phyloP scores from a whole-genome alignment of 1,140 invertebrate species.

The Zaprionus nigranus region DNA sequence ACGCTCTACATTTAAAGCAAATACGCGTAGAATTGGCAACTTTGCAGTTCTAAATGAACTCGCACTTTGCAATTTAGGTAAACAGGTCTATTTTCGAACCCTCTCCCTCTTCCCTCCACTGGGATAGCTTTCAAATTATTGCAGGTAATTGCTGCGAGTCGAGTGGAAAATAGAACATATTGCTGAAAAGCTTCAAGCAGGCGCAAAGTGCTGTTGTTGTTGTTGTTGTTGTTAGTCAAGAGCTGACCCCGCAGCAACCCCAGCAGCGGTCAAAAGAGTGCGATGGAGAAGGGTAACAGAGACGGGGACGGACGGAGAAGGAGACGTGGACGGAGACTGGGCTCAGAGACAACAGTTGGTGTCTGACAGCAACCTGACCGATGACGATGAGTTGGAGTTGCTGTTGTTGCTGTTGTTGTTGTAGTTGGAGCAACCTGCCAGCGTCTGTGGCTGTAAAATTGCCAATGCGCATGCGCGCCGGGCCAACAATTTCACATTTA shows the following conservation, averaged over 20 bases:
- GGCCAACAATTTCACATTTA: conserved; percentile 81
- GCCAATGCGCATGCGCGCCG: conserved; percentile 74
- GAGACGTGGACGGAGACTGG: conserved; percentile 25
- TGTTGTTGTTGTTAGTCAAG: conserved; percentile 9
- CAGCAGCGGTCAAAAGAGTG: conserved; percentile 63
- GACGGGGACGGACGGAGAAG: conserved; percentile 2
- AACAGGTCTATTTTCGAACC: conserved; percentile 15
- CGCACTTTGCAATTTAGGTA: conserved; percentile 22
- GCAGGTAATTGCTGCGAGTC: conserved; percentile 34
- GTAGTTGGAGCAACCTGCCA: conserved; percentile 44
- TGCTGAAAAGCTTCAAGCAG: conserved; percentile 79
- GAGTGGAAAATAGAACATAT: conserved; percentile 78
- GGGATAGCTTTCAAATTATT: conserved; percentile 45
- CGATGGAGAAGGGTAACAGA: conserved; percentile 8
- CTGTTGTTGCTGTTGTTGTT: conserved; percentile 2
- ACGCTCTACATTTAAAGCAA: not conserved
- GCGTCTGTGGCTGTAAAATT: conserved; percentile 65
- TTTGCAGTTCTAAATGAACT: conserved; percentile 1
- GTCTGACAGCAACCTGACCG: conserved; percentile 80
- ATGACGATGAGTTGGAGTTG: conserved; percentile 38
- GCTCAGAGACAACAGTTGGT: conserved; percentile 76
- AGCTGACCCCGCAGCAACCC: conserved; percentile 72
- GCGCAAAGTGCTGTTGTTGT: conserved; percentile 56
- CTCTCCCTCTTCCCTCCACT: not conserved
- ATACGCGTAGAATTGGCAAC: not conserved